Evolutionary conservation across 2,113 vertebrate genomes (phyloP).

Genomic region (Setophaga kirtlandii): DNA sequence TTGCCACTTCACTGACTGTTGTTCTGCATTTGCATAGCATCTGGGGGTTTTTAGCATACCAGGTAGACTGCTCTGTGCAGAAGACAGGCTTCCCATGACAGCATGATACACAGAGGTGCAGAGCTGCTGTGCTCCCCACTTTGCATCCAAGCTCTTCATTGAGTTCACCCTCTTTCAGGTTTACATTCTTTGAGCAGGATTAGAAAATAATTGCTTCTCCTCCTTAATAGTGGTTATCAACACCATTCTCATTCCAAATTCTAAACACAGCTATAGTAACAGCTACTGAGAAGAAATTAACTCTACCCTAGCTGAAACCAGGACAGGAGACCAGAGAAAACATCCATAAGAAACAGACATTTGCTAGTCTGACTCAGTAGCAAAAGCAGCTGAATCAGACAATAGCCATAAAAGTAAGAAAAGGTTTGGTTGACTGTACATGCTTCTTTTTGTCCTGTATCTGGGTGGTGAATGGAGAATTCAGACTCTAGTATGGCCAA

Average conservation of each 20-base stretch:
- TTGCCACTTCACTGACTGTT: neutral
- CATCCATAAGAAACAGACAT: neutral
- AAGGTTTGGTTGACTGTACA: fast-evolving
- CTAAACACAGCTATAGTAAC: neutral
- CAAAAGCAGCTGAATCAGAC: neutral
- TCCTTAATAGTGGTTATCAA: neutral
- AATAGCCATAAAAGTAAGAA: neutral
- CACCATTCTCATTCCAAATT: neutral
- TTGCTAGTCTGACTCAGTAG: neutral
- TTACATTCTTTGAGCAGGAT: neutral
- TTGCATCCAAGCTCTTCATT: neutral
- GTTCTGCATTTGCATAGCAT: neutral
- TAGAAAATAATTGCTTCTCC: neutral
- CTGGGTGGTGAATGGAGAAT: neutral
- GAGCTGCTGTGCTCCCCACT: neutral
- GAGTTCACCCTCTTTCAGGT: neutral
- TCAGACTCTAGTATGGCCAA: neutral
- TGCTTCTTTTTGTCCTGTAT: neutral
- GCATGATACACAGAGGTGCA: neutral
- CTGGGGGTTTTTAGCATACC: neutral
- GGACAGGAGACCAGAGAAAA: neutral
- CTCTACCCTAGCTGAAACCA: neutral
- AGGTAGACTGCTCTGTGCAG: neutral
- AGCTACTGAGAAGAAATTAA: neutral
- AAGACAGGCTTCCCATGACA: neutral